phyloP scores from a whole-genome alignment of 2,888 invertebrate species.

The Saturnia pavonia region DNA sequence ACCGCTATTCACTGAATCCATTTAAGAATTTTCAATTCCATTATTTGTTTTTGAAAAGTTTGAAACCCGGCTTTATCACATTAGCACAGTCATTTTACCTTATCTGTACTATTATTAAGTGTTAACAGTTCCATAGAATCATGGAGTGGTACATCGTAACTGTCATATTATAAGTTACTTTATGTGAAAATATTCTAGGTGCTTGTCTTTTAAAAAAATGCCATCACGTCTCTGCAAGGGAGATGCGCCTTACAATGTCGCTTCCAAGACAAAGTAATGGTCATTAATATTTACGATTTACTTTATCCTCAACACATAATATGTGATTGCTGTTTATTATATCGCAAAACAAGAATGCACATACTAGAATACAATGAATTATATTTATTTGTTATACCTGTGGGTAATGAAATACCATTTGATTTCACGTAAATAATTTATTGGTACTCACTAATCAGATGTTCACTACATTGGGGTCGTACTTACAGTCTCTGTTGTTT shows the following conservation, averaged over 20 bases:
- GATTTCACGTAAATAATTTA: too few relatives aligned
- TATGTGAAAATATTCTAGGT: background rate
- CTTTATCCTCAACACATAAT: conserved; percentile 13
- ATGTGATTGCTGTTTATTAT: background rate
- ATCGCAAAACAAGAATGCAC: background rate
- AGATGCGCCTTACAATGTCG: background rate
- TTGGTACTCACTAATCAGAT: too few relatives aligned
- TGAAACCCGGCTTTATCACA: too few relatives aligned
- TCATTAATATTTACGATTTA: conserved; percentile 3
- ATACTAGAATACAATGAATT: too few relatives aligned
- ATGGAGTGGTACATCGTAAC: background rate
- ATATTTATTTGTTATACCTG: too few relatives aligned
- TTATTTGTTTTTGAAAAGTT: too few relatives aligned
- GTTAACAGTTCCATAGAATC: background rate
- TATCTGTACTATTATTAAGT: background rate
- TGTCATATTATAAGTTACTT: background rate
- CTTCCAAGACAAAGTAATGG: background rate
- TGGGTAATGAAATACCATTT: background rate
- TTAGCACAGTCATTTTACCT: too few relatives aligned
- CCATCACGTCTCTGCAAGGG: background rate
- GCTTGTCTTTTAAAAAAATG: background rate
- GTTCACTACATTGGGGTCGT: too few relatives aligned
- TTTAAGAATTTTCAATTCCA: too few relatives aligned
- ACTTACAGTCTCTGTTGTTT: too few relatives aligned
- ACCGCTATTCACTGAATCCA: too few relatives aligned